Evolutionary conservation across 2,113 vertebrate genomes (phyloP).

Genomic region (Oncorhynchus gorbuscha): DNA sequence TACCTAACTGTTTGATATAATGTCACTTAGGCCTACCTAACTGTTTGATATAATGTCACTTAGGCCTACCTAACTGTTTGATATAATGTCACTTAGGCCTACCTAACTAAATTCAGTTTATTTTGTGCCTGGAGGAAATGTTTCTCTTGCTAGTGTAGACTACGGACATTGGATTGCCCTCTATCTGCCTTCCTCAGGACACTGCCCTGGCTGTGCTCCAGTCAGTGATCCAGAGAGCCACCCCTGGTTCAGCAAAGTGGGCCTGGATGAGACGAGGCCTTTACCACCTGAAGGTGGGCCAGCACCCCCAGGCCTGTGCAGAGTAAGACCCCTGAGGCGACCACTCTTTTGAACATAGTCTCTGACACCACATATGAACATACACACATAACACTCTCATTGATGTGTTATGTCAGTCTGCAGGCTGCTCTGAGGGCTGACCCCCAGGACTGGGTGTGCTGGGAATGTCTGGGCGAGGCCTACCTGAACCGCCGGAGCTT

Average conservation of each 20-base stretch:
- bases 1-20: too few species aligned
- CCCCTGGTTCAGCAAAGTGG: conserved; percentile 89
- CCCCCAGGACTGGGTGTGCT: conserved; percentile 90
- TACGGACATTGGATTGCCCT: not conserved
- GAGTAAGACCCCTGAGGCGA: conserved; percentile 78
- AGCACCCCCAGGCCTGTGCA: conserved; percentile 82
- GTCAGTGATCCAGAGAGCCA: conserved; percentile 82
- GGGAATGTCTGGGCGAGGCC: conserved; percentile 95
- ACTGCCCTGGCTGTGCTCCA: conserved; percentile 83
- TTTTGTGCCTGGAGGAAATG: too few species aligned
- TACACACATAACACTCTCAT: not conserved
- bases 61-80: too few species aligned
- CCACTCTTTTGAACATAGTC: not conserved
- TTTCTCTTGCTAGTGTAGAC: not conserved
- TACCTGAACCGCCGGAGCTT: conserved; percentile 91
- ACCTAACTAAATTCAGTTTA: too few species aligned
- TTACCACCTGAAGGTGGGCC: conserved; percentile 83
- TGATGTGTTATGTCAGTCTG: conserved; percentile 73
- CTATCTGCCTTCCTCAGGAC: conserved; percentile 70
- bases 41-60: too few species aligned
- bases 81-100: too few species aligned
- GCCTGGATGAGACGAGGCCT: conserved; percentile 94
- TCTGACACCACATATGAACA: not conserved
- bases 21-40: too few species aligned
- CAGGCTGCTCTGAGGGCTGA: conserved; percentile 94